Percentiles rank a stretch among this genome's conserved stretches.
Conservation (phyloP, 2,113 vertebrate species). For the Ammospiza nelsoni region DNA sequence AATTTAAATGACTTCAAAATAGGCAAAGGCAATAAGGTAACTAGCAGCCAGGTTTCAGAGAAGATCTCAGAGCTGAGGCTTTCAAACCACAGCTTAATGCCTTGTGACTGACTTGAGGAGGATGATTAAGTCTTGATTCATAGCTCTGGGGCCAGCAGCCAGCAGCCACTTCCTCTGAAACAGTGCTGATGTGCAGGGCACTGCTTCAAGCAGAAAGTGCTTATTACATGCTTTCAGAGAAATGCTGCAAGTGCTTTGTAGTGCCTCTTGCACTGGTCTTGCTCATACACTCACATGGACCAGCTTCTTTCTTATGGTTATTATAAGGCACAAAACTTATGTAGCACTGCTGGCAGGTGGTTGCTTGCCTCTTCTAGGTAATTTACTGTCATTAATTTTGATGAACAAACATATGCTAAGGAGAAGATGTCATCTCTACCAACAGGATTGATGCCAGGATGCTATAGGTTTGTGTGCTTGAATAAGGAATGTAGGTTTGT, state of each 20-base stretch:
- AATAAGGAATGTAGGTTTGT: neutral
- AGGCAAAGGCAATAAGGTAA: neutral
- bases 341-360: neutral
- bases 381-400: neutral
- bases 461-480: neutral
- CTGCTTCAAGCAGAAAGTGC: neutral
- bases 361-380: neutral
- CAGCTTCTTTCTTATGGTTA: neutral
- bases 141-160: neutral
- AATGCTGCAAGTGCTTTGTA: neutral
- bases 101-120: constrained; percentile 36
- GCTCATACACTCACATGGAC: neutral
- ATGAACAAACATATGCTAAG: neutral
- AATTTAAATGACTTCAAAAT: neutral
- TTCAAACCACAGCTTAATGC: neutral
- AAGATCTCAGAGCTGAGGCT: neutral
- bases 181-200: accelerated
- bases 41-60: neutral
- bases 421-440: neutral
- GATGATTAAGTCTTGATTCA: constrained; percentile 34
- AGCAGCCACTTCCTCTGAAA: constrained; percentile 31
- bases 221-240: neutral
- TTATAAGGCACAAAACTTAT: neutral
- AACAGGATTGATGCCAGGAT: neutral
- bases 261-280: neutral